phyloP scores from a whole-genome alignment of 2,113 vertebrate genomes.

The Solea solea region DNA sequence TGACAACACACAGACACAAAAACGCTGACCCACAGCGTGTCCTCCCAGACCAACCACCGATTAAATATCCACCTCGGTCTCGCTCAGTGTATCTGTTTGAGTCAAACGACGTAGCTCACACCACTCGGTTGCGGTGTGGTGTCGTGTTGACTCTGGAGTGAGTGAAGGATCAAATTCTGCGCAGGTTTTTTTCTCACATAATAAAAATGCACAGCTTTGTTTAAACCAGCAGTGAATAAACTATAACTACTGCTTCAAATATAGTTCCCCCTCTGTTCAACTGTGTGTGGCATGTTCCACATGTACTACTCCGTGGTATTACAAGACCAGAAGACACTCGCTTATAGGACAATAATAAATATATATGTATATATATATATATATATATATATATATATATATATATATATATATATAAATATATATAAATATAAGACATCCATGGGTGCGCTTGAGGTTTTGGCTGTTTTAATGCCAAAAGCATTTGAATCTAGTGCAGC shows the following conservation, averaged over 20 bases:
- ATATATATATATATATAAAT: too few species aligned
- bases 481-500: background rate
- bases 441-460: background rate
- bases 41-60: too few species aligned
- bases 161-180: background rate
- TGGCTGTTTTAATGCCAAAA: background rate
- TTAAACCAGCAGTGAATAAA: background rate
- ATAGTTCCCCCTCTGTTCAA: background rate
- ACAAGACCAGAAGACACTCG: too few species aligned
- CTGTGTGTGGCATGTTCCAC: background rate
- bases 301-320: too few species aligned
- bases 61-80: too few species aligned
- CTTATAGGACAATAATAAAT: too few species aligned
- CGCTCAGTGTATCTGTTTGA: background rate
- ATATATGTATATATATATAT: too few species aligned
- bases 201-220: background rate
- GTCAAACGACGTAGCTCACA: background rate
- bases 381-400: too few species aligned
- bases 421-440: background rate
- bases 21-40: too few species aligned
- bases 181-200: background rate
- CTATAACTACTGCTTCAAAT: background rate
- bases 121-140: background rate
- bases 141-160: too few species aligned
- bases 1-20: too few species aligned